Evolutionary conservation across 2,797 vertebrate genomes (phyloP).

Genomic region (Prunella strophiata): DNA sequence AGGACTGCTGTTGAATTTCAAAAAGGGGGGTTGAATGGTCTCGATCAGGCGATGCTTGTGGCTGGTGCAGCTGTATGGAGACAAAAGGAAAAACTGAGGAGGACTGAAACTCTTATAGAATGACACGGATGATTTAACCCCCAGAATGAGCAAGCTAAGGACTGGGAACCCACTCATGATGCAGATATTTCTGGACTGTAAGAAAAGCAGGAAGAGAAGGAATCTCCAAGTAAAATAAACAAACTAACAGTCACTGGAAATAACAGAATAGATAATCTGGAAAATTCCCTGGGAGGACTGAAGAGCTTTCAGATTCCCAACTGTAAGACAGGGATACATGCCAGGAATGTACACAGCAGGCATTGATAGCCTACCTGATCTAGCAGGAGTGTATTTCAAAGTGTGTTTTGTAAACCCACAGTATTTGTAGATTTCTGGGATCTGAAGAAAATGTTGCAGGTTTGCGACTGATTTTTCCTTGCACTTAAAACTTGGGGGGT

Average conservation of each 20-base stretch:
- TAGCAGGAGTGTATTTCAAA: background rate
- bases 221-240: background rate
- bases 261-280: background rate
- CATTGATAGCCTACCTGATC: background rate
- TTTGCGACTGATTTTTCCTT: background rate
- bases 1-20: slow-evolving; percentile 64
- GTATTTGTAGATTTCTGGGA: background rate
- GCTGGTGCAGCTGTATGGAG: slow-evolving; percentile 61
- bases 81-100: slow-evolving; percentile 56
- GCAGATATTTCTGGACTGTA: background rate
- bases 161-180: background rate
- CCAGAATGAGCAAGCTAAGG: background rate
- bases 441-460: background rate
- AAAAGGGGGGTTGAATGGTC: slow-evolving; percentile 53
- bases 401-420: background rate
- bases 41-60: slow-evolving; percentile 34
- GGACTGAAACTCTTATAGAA: background rate
- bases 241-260: background rate
- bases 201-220: background rate
- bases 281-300: background rate
- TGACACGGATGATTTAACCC: background rate
- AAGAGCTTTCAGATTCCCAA: background rate
- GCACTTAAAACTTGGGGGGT: background rate
- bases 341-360: background rate
- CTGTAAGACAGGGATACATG: fast-evolving